Evolutionary conservation across 2,888 invertebrate species (phyloP).

Genomic region (Stegana nigrithorax): DNA sequence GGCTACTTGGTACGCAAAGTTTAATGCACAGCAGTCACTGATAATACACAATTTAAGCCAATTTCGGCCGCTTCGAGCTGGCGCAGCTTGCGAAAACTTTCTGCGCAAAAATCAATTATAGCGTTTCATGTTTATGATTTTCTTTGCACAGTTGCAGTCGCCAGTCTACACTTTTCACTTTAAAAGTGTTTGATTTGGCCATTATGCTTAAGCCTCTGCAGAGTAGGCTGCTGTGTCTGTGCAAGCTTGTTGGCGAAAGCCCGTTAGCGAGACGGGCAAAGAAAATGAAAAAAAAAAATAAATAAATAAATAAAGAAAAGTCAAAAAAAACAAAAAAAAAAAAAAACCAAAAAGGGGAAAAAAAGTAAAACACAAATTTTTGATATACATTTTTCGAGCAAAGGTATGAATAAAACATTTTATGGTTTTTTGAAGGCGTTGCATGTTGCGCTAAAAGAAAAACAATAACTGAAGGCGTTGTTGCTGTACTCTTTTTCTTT

Average conservation of each 20-base stretch:
- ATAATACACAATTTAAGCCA: too few relatives aligned
- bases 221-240: background rate
- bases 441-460: constrained; percentile 43
- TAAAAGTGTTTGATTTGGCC: constrained; percentile 16
- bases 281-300: too few relatives aligned
- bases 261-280: too few relatives aligned
- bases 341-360: too few relatives aligned
- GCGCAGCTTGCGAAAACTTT: too few relatives aligned
- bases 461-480: constrained; percentile 59
- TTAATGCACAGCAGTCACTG: too few relatives aligned
- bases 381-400: background rate
- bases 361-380: constrained; percentile 3
- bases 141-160: background rate
- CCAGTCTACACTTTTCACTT: constrained; percentile 8
- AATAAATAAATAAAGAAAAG: too few relatives aligned
- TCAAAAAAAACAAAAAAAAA: too few relatives aligned
- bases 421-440: constrained; percentile 45
- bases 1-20: too few relatives aligned
- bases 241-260: constrained; percentile 4
- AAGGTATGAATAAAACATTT: constrained; percentile 54
- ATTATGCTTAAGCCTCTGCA: too few relatives aligned
- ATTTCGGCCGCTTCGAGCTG: too few relatives aligned
- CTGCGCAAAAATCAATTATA: constrained; percentile 14
- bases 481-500: constrained; percentile 44
- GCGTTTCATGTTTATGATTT: too few relatives aligned